Evolutionary conservation across 35 echinoderm and acorn worm genomes (phyloP).

Genomic region (Heliocidaris tuberculata): DNA sequence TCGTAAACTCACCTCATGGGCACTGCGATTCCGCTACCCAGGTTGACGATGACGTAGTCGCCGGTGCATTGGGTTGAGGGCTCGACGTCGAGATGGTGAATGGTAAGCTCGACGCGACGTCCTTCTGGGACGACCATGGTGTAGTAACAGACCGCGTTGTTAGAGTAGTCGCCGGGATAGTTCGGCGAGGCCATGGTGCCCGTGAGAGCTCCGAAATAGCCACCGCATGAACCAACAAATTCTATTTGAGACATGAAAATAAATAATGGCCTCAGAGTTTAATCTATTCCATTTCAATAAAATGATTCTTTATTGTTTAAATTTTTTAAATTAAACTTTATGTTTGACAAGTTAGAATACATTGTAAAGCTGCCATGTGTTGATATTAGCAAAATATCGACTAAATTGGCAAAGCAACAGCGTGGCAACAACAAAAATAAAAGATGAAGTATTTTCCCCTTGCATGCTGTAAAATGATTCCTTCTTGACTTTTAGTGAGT

Average conservation of each 20-base stretch:
- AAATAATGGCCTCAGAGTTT: not conserved
- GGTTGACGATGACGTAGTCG: not conserved
- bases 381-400: no score
- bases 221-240: conserved; percentile 33
- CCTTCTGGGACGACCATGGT: conserved; percentile 11
- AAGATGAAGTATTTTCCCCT: no score
- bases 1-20: not conserved
- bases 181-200: conserved; percentile 33
- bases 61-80: not conserved
- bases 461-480: no score
- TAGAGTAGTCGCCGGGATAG: not conserved
- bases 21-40: not conserved
- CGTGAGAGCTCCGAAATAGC: not conserved
- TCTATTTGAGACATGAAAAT: not conserved
- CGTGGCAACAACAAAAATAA: no score
- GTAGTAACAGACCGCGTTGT: conserved; percentile 32
- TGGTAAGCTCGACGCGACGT: conserved; percentile 3
- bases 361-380: no score
- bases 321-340: no score
- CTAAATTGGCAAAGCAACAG: no score
- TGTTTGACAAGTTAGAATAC: no score
- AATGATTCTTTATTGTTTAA: not conserved
- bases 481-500: no score
- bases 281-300: not conserved
- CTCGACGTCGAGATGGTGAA: conserved; percentile 23